These are phyloP conservation scores for Pitangus sulphuratus DNA, from an alignment of 2,797 vertebrate genomes.

Conservation along the genomic window DNA sequence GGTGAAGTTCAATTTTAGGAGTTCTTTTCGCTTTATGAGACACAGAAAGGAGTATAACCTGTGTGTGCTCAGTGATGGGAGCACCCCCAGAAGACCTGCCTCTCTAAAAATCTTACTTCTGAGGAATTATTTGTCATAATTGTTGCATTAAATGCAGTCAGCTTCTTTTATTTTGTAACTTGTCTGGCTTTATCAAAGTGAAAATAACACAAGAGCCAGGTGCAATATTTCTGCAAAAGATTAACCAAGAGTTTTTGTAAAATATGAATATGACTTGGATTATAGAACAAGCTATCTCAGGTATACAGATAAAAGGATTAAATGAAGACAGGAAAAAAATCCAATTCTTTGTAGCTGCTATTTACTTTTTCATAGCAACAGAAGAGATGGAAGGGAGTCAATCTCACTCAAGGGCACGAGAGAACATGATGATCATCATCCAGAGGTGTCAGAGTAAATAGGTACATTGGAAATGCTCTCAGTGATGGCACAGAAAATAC, in stretches of 20 bases:
- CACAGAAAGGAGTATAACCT: conserved; percentile 18
- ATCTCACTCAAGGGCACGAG: neutral
- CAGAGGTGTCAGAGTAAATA: neutral
- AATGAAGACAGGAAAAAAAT: neutral
- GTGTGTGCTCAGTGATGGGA: neutral
- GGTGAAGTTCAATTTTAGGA: conserved; percentile 41
- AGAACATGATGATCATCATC: neutral
- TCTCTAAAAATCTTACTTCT: conserved; percentile 21
- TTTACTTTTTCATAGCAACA: neutral
- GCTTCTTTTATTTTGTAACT: neutral
- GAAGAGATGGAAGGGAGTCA: neutral
- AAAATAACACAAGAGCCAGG: neutral
- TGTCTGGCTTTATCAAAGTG: neutral
- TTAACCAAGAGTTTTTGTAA: neutral
- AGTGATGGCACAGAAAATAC: neutral
- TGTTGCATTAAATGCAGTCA: neutral
- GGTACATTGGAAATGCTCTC: neutral
- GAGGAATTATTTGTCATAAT: neutral
- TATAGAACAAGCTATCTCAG: neutral
- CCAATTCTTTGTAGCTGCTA: neutral
- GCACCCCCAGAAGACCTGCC: neutral
- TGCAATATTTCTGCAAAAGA: neutral
- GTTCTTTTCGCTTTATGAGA: conserved; percentile 45
- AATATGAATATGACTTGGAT: neutral
- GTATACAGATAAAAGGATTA: neutral